Evolutionary conservation across 2,797 vertebrate genomes (phyloP), one percentile per base, ranked within the genome.

Genomic region (Champsocephalus esox): DNA sequence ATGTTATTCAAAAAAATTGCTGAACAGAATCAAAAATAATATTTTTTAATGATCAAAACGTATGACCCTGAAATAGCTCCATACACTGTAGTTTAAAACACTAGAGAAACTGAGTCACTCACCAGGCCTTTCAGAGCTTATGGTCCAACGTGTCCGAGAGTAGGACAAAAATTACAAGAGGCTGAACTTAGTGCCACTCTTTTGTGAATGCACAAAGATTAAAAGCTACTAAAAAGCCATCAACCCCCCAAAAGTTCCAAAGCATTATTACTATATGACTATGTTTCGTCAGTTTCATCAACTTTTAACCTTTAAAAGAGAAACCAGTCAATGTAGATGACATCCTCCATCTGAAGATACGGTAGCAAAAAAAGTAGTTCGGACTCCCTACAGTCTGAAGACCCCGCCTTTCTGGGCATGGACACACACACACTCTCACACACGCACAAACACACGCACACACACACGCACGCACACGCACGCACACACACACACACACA

Each of bases 401-500:
- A 82, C 73, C 54, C 82, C 52, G 51, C 81, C 88, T 89, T 68
- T 77, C 16, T 54, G 69, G 51, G 44, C 59, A 77, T 13, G 45
- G 5, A 28, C 28, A 60, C 21, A 57, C 19, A 38, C 52, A 56
- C 44, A 28, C 28, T 55, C 28, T 61, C 43, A 44, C 41, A 44
- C 70, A 57, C n/a, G 41, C 54, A 43, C 65, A 56, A 19, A 7
- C 56, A 59, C 21, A 21, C 21, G 2, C 21, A 21, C 21, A 21
- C 28, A 44, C 43, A 44, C 70, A 57, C n/a, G 21, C 54, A 43
- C 65, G 50, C 19, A 7, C 56, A 59, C 21, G 3, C 56, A 59
- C 21, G 4, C 28, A 60, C 21, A 57, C 19, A 38, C 52, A 56
- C 44, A 21, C 21, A 21, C 21, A 21, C 21, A 21, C 21, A 21